A percentile compares a stretch with the other conserved stretches of the same genome.
Evolutionary conservation across 2,888 invertebrate genomes (phyloP).

Genomic region (Leptarthrus brevirostris): DNA sequence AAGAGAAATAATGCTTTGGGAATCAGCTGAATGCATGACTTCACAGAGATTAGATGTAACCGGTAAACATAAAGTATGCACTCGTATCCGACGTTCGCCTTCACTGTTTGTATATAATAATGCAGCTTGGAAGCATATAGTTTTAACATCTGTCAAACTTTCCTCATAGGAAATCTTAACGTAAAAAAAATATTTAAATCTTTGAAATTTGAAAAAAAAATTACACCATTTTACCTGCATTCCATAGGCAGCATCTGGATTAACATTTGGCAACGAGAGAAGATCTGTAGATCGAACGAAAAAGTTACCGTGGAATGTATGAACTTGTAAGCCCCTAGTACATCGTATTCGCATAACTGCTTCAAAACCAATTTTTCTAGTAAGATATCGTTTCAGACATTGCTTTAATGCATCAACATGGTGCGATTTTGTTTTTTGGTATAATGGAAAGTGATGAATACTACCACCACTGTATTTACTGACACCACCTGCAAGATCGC

Average conservation of each 20-base stretch:
- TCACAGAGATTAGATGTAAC: slow-evolving; percentile 86
- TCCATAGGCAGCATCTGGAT: slow-evolving; percentile 97
- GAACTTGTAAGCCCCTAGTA: slow-evolving; percentile 91
- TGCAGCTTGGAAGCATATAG: slow-evolving; percentile 97
- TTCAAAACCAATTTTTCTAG: slow-evolving; percentile 97
- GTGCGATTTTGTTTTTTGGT: slow-evolving; percentile 76
- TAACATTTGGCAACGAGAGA: slow-evolving; percentile 94
- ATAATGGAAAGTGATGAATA: slow-evolving; percentile 92
- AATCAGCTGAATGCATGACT: slow-evolving; percentile 89
- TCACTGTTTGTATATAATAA: slow-evolving; percentile 95
- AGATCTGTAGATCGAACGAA: slow-evolving; percentile 98
- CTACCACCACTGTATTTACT: slow-evolving; percentile 96
- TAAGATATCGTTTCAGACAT: slow-evolving; percentile 88
- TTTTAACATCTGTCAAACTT: slow-evolving; percentile 84
- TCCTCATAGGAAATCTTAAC: slow-evolving; percentile 84
- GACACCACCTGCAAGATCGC: slow-evolving; percentile 80
- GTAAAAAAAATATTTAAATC: too few relatives aligned
- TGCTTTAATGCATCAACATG: slow-evolving; percentile 81
- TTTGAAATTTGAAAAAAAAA: too few relatives aligned
- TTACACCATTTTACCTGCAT: slow-evolving; percentile 95
- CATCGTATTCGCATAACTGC: slow-evolving; percentile 98
- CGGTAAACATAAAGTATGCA: slow-evolving; percentile 96
- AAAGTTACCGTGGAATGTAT: slow-evolving; percentile 99
- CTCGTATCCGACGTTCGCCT: slow-evolving; percentile 95
- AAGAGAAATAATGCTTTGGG: slow-evolving; percentile 91